Evolutionary conservation across 2,797 vertebrate species (phyloP), one percentile per base, ranked within the genome.

Genomic region (Rallus crepitans): DNA sequence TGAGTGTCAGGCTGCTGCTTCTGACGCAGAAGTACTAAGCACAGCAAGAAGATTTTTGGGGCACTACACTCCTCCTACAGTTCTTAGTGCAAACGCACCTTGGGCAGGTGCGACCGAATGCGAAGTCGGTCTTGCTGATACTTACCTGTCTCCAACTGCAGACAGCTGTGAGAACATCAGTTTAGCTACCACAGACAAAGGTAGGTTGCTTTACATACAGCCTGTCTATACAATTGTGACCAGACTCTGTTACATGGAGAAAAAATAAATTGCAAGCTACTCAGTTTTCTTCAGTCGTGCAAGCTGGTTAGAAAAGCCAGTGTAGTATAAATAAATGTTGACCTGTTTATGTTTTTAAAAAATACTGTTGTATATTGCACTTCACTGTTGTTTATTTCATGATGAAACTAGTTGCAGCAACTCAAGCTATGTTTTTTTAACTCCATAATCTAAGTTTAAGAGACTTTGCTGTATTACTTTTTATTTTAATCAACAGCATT

Each of bases 111-210:
- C 69, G 61, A 76, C 96, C 82, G 94, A 81, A 9, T 63, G 47
- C 86, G 48, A 66, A 64, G 65, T 70, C 21, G 98, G 98, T 75
- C 97, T 99, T 81, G 97, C 98, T 87, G 92, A 98, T 59, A 96
- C 97, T 72, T 98, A 99, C 86, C 98, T 98, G 88, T 98, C 98
- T 87, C 98, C 99, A 96, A 96, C 97, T 97, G 93, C 91, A 95
- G 97, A 98, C 61, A 97, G 87, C 56, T 94, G 55, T 88, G 91
- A 95, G 19, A 97, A 86, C 50, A 87, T 89, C n/a, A 55, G 47
- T 94, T 83, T 80, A 5, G 39, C 91, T 61, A 9, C 75, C 39
- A 5, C 70, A 24, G 79, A 84, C 80, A 95, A 94, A 93, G 96
- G 93, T 97, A 82, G 76, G 93, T 88, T 92, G 19, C 25, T 78